These are phyloP conservation scores for Loris lydekkerianus DNA, from an alignment of 2,797 vertebrate species.

Conservation along the genomic window DNA sequence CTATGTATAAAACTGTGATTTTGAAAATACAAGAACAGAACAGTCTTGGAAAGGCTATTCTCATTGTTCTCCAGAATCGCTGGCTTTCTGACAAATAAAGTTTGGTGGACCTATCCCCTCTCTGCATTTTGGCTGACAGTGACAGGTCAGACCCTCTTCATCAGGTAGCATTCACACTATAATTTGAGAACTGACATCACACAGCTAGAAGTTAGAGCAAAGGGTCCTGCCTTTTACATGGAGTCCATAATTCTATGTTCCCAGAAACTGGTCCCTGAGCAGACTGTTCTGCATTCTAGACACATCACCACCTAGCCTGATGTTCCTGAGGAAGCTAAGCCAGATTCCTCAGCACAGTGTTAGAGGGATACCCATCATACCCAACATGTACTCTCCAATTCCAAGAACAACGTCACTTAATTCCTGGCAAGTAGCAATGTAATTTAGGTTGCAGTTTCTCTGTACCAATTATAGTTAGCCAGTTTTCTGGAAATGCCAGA, in stretches of 20 bases:
- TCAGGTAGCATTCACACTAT: neutral
- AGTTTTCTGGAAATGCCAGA: conserved; percentile 54
- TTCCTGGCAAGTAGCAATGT: conserved; percentile 47
- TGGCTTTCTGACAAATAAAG: no score
- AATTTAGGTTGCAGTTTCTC: conserved; percentile 39
- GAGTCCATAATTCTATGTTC: neutral
- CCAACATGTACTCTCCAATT: neutral
- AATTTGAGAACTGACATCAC: conserved; percentile 3
- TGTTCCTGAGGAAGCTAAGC: neutral
- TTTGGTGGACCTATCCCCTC: no score
- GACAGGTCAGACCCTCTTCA: no score
- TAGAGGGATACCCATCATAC: neutral
- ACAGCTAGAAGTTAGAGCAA: neutral
- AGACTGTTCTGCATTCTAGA: neutral
- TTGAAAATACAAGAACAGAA: no score
- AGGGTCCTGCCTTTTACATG: neutral
- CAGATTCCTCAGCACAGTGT: neutral
- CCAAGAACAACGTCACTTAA: conserved; percentile 68
- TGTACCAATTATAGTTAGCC: neutral
- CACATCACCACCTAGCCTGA: neutral
- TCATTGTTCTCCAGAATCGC: no score
- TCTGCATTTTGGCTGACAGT: no score
- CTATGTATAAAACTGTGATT: no score
- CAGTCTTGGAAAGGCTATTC: no score
- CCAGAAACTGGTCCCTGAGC: neutral